Base-by-base conservation (phyloP, 2,113 vertebrate species). In the Esox niger region DNA sequence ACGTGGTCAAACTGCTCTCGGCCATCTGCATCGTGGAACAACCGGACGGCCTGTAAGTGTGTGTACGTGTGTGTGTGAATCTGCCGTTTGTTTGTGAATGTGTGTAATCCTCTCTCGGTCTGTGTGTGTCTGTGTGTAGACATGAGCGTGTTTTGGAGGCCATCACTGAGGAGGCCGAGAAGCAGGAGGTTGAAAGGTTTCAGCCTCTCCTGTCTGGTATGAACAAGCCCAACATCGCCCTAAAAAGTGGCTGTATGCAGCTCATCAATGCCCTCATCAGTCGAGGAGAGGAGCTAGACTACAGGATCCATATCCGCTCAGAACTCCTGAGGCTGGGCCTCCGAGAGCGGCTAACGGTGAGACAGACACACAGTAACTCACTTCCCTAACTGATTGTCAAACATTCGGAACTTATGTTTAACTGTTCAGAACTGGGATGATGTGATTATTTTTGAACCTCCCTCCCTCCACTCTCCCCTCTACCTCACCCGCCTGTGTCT, bases 251-350 rank as follows among this genome's bases (percentile, higher is more conserved):
- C 70, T 96, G 94, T 66, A 92, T 98, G 83, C 93, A 93, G 79
- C 83, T 98, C 38, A 95, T 96, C 85, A 97, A 94, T 25, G 93
- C 93, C 64, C 88, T 93, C 33, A 95, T 95, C 84, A 94, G 86
- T 68, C 90, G 92, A 52, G 93, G 88, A 32, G 93, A 95, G 64
- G 95, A 97, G 74, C 86, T 95, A 73, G 94, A 97, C 84, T 97
- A 95, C 80, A 90, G 95, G 86, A 90, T 95, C 84, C 95, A 95
- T 81, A 92, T 96, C 76, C 91, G 93, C 69, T 95, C 95, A 65
- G 94, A 96, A 72, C 83, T 97, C 54, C 92, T 92, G 76, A 92
- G 91, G 66, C 84, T 93, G 62, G 94, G 94, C 30, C 89, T 96
- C 20, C 86, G 85, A 72, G 87, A 93, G 0, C 76, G 84, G 31